phyloP scores from a whole-genome alignment of 1,140 invertebrate genomes.

The Caenorhabditis latens region DNA sequence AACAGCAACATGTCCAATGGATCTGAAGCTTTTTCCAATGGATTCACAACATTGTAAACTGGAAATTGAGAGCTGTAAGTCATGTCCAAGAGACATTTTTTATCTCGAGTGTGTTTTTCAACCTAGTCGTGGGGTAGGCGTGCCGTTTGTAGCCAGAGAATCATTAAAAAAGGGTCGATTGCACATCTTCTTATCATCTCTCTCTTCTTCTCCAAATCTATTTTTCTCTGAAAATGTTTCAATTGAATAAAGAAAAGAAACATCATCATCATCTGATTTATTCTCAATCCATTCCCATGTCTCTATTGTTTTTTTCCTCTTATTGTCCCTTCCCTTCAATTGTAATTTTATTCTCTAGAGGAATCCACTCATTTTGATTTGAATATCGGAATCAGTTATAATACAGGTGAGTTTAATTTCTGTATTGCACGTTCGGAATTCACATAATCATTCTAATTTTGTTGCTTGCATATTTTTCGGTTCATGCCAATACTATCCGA shows the following conservation, averaged over 20 bases:
- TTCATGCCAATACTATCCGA: neutral
- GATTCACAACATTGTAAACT: constrained; percentile 83
- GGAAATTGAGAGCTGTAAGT: constrained; percentile 81
- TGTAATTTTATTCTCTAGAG: constrained; percentile 8
- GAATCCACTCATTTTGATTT: neutral
- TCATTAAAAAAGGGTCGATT: constrained; percentile 49
- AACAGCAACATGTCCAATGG: constrained; percentile 96
- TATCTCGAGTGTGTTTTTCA: constrained; percentile 46
- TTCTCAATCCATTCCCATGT: neutral
- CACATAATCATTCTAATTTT: neutral
- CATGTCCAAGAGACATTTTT: neutral
- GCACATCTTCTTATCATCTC: constrained; percentile 73
- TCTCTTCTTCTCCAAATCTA: constrained; percentile 4
- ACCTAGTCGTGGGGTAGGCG: constrained; percentile 59
- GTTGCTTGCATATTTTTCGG: constrained; percentile 24
- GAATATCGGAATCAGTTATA: neutral
- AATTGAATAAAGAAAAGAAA: neutral
- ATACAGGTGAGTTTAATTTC: constrained; percentile 35
- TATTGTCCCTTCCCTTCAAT: constrained; percentile 29
- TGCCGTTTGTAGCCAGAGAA: constrained; percentile 45
- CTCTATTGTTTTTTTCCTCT: neutral
- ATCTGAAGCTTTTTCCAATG: constrained; percentile 95
- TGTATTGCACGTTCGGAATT: constrained; percentile 7
- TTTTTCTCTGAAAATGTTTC: neutral
- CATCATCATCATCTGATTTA: neutral